Conservation (phyloP, 2,888 invertebrate genomes). For the Prenolepis imparis region DNA sequence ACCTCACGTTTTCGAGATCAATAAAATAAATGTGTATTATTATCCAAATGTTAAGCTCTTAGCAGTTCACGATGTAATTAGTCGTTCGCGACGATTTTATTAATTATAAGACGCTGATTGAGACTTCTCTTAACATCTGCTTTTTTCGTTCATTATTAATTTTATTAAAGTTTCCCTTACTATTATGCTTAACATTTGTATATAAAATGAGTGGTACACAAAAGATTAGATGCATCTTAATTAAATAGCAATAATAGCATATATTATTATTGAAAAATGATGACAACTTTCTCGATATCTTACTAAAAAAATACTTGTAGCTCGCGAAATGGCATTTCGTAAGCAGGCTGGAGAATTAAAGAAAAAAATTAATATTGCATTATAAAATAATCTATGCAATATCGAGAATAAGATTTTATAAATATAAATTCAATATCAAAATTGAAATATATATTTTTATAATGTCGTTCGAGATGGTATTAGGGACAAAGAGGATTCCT, state of each 20-base stretch:
- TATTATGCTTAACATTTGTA: slow-evolving; percentile 2
- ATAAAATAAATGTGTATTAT: slow-evolving; percentile 26
- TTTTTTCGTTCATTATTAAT: slow-evolving; percentile 10
- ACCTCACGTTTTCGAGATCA: not conserved
- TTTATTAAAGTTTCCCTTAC: not conserved
- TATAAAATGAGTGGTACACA: not conserved
- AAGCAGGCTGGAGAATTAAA: not conserved
- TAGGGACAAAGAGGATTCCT: not conserved
- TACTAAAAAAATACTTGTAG: not conserved
- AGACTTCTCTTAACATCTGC: not conserved
- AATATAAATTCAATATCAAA: slow-evolving; percentile 8
- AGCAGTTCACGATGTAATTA: slow-evolving; percentile 6
- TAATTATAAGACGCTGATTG: slow-evolving; percentile 17
- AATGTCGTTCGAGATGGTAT: not conserved
- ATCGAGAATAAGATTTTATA: not conserved
- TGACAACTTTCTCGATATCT: not conserved
- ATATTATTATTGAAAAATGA: not conserved
- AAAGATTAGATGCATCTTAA: not conserved
- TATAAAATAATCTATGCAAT: not conserved
- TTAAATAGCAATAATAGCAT: not conserved
- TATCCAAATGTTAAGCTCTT: slow-evolving; percentile 15
- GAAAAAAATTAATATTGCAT: not conserved
- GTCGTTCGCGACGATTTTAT: slow-evolving; percentile 12
- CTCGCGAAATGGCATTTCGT: not conserved
- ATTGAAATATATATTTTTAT: not conserved